These are phyloP conservation scores for Drosophila malerkotliana DNA, from an alignment of 1,140 invertebrate species.

Conservation along the genomic window DNA sequence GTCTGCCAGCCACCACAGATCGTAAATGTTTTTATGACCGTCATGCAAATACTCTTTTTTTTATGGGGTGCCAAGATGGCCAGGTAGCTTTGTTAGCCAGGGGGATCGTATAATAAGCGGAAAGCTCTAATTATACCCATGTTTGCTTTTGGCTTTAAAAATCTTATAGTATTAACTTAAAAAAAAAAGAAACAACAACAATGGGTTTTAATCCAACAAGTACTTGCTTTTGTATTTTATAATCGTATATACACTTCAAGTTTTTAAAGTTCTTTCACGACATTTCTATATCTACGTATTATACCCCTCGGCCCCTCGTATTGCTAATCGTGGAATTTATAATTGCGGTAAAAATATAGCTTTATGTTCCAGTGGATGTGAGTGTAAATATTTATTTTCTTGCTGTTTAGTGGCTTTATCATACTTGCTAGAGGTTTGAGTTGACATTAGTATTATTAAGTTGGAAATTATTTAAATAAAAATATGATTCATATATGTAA, in stretches of 20 bases:
- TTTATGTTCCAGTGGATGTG: neutral
- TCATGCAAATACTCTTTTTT: slow-evolving; percentile 16
- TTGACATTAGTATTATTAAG: neutral
- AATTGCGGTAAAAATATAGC: neutral
- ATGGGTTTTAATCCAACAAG: slow-evolving; percentile 23
- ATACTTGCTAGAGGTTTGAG: slow-evolving; percentile 1
- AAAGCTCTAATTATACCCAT: slow-evolving; percentile 48
- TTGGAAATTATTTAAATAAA: neutral
- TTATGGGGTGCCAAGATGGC: slow-evolving; percentile 23
- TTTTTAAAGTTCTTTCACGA: neutral
- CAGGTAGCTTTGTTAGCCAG: neutral
- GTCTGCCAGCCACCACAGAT: neutral
- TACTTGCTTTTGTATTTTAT: slow-evolving; percentile 8
- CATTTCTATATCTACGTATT: neutral
- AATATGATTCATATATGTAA: neutral
- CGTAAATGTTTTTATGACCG: slow-evolving; percentile 22
- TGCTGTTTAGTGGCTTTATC: slow-evolving; percentile 3
- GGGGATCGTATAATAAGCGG: slow-evolving; percentile 26
- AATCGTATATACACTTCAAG: no score
- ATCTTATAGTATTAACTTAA: slow-evolving; percentile 11
- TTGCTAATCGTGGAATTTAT: slow-evolving; percentile 17
- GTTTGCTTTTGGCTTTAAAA: slow-evolving; percentile 46
- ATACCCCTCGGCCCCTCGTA: no score
- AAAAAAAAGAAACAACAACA: slow-evolving; percentile 1
- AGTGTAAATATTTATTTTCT: neutral